Conservation (phyloP, 2,888 invertebrate genomes). For the Xylota segnis region DNA sequence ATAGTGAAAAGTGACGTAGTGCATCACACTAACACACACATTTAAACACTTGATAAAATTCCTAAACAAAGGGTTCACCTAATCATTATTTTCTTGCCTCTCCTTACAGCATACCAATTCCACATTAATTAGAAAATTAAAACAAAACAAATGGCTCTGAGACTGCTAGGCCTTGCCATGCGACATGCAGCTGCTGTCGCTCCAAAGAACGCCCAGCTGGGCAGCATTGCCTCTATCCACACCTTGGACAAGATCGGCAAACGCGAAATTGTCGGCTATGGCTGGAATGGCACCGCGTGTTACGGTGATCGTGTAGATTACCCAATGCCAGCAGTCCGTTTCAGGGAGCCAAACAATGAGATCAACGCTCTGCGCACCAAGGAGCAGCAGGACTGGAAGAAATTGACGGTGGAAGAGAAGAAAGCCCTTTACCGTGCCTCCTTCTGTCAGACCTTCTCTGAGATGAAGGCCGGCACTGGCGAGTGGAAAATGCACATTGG, state of each 20-base stretch:
- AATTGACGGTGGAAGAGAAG: slow-evolving; percentile 95
- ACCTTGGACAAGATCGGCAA: slow-evolving; percentile 88
- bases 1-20: slow-evolving; percentile 52
- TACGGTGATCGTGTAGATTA: slow-evolving; percentile 92
- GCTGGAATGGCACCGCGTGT: slow-evolving; percentile 92
- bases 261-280: slow-evolving; percentile 96
- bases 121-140: slow-evolving; percentile 27
- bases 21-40: neutral
- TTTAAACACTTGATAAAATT: slow-evolving; percentile 16
- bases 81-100: neutral
- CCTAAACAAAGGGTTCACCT: slow-evolving; percentile 12
- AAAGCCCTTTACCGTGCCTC: slow-evolving; percentile 96
- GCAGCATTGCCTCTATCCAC: slow-evolving; percentile 82
- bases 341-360: slow-evolving; percentile 91
- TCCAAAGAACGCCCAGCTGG: slow-evolving; percentile 79
- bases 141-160: slow-evolving; percentile 80
- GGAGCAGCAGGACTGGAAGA: slow-evolving; percentile 99
- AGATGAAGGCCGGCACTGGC: slow-evolving; percentile 89
- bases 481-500: slow-evolving; percentile 86
- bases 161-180: slow-evolving; percentile 81
- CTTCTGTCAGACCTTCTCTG: slow-evolving; percentile 97
- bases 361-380: slow-evolving; percentile 92
- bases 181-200: slow-evolving; percentile 79
- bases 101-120: slow-evolving; percentile 49
- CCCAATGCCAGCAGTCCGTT: slow-evolving; percentile 96